Evolutionary conservation across 2,888 invertebrate genomes (phyloP).

Genomic region (Formica aserva): DNA sequence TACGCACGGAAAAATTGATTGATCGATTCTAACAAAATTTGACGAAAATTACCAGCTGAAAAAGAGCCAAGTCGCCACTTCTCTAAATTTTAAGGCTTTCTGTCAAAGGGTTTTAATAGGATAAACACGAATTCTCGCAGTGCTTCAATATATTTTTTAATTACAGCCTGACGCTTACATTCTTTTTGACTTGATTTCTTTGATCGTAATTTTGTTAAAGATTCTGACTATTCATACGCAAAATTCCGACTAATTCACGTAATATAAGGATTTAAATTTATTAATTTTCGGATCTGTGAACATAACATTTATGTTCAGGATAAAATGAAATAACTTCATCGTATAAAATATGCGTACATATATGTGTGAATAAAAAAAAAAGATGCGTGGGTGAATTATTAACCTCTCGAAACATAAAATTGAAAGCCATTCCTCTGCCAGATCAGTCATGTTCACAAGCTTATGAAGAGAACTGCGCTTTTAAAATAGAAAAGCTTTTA

Average conservation of each 20-base stretch:
- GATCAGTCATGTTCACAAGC: background rate
- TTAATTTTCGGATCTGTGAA: background rate
- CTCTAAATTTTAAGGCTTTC: background rate
- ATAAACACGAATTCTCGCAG: background rate
- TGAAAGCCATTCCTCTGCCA: conserved; percentile 1
- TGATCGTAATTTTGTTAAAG: background rate
- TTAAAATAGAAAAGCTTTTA: conserved; percentile 1
- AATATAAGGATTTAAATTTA: background rate
- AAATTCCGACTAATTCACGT: background rate
- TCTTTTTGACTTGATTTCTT: background rate
- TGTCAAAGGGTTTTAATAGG: background rate
- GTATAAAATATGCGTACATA: background rate
- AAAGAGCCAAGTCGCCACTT: background rate
- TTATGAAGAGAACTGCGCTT: background rate
- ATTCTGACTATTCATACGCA: background rate
- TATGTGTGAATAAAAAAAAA: background rate
- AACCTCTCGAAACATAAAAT: background rate
- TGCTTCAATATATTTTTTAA: background rate
- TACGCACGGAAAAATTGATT: no score
- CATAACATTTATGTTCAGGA: background rate
- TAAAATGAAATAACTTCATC: background rate
- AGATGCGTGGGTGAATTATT: background rate
- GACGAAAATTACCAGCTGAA: background rate
- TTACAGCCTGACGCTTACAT: background rate
- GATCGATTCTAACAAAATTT: no score